These are phyloP conservation scores for Vidua macroura DNA, from an alignment of 2,113 vertebrate species.

Conservation along the genomic window DNA sequence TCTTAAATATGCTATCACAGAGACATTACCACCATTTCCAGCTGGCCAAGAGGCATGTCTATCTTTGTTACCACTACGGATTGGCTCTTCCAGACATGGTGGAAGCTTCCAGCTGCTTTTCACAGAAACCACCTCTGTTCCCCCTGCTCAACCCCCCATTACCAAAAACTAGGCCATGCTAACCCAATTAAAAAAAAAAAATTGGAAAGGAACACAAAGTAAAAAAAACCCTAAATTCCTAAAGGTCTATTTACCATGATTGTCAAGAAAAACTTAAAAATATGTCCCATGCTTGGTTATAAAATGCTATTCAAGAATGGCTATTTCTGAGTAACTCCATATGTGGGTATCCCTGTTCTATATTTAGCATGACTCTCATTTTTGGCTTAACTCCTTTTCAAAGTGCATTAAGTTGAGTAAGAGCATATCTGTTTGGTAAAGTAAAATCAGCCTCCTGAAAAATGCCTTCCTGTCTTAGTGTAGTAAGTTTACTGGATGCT, in stretches of 20 bases:
- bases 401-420: background rate
- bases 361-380: background rate
- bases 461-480: background rate
- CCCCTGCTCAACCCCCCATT: background rate
- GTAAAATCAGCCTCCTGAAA: background rate
- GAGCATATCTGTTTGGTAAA: background rate
- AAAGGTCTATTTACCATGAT: background rate
- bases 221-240: background rate
- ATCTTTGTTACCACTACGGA: background rate
- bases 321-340: background rate
- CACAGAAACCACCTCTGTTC: background rate
- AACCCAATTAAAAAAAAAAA: background rate
- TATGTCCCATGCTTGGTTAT: background rate
- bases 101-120: background rate
- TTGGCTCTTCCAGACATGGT: accelerated
- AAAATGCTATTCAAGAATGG: background rate
- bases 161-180: background rate
- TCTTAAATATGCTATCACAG: background rate
- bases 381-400: background rate
- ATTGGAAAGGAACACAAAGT: background rate
- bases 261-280: background rate
- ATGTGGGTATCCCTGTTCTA: background rate
- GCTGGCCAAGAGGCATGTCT: accelerated
- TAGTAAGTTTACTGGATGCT: background rate
- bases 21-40: background rate